Percentiles rank a stretch among this genome's conserved stretches.
phyloP scores from a whole-genome alignment of 2,888 invertebrate genomes.

The Drosophila robusta region DNA sequence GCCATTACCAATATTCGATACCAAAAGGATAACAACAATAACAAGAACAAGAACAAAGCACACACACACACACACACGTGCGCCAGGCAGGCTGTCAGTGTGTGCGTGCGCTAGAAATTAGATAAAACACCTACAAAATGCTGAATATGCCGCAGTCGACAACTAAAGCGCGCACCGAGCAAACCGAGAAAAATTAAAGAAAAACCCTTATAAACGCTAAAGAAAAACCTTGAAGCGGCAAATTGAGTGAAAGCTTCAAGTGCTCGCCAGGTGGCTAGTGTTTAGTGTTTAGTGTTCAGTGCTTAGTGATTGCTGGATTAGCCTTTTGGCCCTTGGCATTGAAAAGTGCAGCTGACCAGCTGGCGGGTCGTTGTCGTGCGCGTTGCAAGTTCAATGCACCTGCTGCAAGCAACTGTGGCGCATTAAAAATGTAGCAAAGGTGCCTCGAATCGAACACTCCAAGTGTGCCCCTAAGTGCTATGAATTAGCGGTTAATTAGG shows the following conservation, averaged over 20 bases:
- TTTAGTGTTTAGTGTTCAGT: conserved; percentile 22
- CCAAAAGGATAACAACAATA: conserved; percentile 66
- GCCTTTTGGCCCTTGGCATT: conserved; percentile 34
- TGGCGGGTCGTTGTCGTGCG: conserved; percentile 3
- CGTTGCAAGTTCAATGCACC: conserved; percentile 56
- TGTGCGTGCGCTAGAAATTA: conserved; percentile 76
- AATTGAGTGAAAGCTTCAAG: conserved; percentile 19
- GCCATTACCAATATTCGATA: conserved; percentile 78
- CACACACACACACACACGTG: conserved; percentile 30
- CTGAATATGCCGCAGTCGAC: conserved; percentile 81
- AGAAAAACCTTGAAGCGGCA: conserved; percentile 16
- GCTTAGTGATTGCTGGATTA: conserved; percentile 4
- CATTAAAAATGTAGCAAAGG: conserved; percentile 17
- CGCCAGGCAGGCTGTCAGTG: conserved; percentile 18
- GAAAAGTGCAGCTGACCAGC: conserved; percentile 39
- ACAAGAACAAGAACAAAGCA: conserved; percentile 49
- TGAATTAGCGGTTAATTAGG: conserved; percentile 17
- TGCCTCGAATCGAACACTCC: conserved; percentile 2
- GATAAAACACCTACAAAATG: conserved; percentile 82
- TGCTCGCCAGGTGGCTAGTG: conserved; percentile 1
- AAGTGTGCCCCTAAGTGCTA: neutral
- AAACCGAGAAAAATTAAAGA: conserved; percentile 40
- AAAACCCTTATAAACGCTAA: conserved; percentile 7
- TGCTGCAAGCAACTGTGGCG: conserved; percentile 10
- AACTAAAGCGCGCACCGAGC: conserved; percentile 76